These are phyloP conservation scores for Ptyas mucosa DNA, from an alignment of 2,113 vertebrate species.

Conservation along the genomic window DNA sequence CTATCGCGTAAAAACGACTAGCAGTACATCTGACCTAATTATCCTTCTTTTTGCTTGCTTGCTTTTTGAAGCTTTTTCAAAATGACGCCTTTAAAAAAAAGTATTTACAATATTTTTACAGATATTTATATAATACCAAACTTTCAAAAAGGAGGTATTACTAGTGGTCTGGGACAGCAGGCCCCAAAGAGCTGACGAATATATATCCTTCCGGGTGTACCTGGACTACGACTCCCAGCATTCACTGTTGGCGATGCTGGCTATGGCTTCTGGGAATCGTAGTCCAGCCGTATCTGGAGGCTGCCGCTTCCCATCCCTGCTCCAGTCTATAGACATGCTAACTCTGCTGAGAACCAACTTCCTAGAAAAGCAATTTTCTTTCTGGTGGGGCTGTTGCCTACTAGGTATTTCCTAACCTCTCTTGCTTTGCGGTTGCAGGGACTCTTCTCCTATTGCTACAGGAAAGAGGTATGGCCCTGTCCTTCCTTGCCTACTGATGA, in stretches of 20 bases:
- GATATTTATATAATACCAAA: not conserved
- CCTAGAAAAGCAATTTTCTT: slow-evolving; percentile 65
- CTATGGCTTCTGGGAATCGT: not conserved
- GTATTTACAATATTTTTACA: not conserved
- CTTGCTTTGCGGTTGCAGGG: slow-evolving; percentile 57
- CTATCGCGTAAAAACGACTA: not conserved
- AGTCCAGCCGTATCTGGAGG: not conserved
- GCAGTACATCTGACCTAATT: not conserved
- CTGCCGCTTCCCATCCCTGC: not conserved
- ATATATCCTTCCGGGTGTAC: not conserved
- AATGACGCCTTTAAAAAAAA: not conserved
- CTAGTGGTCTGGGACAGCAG: not conserved
- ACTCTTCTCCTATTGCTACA: slow-evolving; percentile 77
- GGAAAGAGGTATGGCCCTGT: slow-evolving; percentile 70
- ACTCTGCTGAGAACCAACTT: not conserved
- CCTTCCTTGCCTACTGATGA: not conserved
- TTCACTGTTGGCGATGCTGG: not conserved
- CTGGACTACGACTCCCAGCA: not conserved
- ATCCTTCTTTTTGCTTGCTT: not conserved
- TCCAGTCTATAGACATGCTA: not conserved
- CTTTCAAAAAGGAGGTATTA: not conserved
- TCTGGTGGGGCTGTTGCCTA: slow-evolving; percentile 60
- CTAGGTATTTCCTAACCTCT: slow-evolving; percentile 48
- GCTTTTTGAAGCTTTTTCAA: not conserved
- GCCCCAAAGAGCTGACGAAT: not conserved